Evolutionary conservation across 2,888 invertebrate genomes (phyloP).

Genomic region (Rapana venosa): DNA sequence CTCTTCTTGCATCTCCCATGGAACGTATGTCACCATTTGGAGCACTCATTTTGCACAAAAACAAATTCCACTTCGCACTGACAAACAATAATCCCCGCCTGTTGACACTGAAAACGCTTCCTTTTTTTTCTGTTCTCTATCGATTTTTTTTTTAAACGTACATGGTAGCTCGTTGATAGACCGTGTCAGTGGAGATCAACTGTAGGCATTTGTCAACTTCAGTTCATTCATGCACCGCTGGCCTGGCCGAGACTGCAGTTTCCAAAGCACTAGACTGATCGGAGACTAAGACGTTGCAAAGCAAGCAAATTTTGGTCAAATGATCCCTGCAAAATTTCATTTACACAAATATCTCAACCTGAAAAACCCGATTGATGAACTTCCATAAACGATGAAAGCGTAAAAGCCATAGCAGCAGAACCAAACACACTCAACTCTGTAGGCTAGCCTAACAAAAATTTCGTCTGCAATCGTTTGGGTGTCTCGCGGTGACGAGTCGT

Average conservation of each 20-base stretch:
- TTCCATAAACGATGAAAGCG: neutral
- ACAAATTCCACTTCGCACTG: neutral
- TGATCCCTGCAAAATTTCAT: too few relatives aligned
- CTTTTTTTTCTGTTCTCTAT: too few relatives aligned
- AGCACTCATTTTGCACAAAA: constrained; percentile 34
- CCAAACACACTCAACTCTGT: neutral
- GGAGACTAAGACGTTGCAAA: too few relatives aligned
- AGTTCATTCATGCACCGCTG: constrained; percentile 24
- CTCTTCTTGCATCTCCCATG: constrained; percentile 14
- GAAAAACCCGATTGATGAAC: neutral
- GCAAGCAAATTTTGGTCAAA: too few relatives aligned
- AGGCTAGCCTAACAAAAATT: too few relatives aligned
- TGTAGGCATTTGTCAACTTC: neutral
- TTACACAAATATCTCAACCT: neutral
- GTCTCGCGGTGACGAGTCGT: constrained; percentile 16
- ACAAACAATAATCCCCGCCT: too few relatives aligned
- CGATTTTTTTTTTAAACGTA: too few relatives aligned
- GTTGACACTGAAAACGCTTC: too few relatives aligned
- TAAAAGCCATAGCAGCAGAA: neutral
- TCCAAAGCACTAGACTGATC: too few relatives aligned
- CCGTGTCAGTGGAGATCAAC: too few relatives aligned
- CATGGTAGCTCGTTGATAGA: too few relatives aligned
- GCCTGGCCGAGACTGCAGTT: neutral
- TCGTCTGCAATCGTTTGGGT: neutral
- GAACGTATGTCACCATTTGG: constrained; percentile 46